Base-by-base conservation (phyloP, 2,888 invertebrate species). In the Smittia aterrima region DNA sequence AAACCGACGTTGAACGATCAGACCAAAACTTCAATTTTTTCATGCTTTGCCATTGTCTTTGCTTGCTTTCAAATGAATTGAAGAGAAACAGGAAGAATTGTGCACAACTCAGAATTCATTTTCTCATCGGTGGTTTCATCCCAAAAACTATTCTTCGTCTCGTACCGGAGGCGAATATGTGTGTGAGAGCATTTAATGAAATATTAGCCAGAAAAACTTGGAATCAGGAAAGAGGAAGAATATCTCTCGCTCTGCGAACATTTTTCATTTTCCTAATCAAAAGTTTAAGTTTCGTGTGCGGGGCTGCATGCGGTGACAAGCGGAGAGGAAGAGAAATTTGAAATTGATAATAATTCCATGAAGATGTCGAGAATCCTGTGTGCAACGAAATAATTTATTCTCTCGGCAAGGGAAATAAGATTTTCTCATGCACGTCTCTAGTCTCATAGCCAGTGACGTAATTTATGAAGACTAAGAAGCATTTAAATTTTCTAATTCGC, bases 241-340 rank as follows among this genome's bases (percentile, higher is more conserved):
- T 47, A 4, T n/a, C 13, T n/a, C 13, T 11, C 13, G 16, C 16
- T 47, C 3, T n/a, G 20, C 25, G 20, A 64, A 64, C 64, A 27
- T 64, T 64, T 64, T 64, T 27, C 27, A 64, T 64, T 64, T 64
- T 64, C n/a, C 27, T 27, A 64, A 64, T 64, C 64, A 64, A 64
- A 58, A 20, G 20, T 58, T 20, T 20, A 58, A 64, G 64, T 64
- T 64, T 27, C 27, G 25, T 64, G 64, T 64, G 64, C 25, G n/a
- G 13, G 4, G 4, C 11, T 64, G n/a, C 13, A 27, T 64, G 27
- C 16, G 25, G 27, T 27, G 27, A 27, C 64, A 64, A 27, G 32
- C 47, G 16, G 16, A 16, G 11, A 47, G 47, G 47, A 47, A 16
- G 47, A 47, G 47, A 47, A 47, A 47, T n/a, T 58, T 6, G 58